Conservation (phyloP, 2,888 invertebrate genomes). For the Dasysyrphus albostriatus region DNA sequence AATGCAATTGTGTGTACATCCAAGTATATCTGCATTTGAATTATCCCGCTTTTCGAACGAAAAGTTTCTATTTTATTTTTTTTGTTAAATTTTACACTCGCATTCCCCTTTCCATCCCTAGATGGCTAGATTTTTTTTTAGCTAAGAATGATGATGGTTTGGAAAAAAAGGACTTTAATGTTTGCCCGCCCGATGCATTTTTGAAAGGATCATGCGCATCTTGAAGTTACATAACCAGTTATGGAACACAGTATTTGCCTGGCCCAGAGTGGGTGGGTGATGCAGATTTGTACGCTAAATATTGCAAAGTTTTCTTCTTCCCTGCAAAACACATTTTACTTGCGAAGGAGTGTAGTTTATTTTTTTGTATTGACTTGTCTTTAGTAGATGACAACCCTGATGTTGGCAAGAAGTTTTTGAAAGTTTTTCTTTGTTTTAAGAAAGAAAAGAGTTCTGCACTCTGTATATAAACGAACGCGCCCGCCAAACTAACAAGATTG, state of each 20-base stretch:
- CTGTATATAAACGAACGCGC: background rate
- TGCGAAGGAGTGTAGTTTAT: conserved; percentile 39
- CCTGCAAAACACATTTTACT: conserved; percentile 30
- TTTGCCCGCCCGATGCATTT: conserved; percentile 72
- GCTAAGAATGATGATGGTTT: conserved; percentile 48
- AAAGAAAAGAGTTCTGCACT: background rate
- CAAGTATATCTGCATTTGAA: conserved; percentile 28
- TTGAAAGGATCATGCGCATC: conserved; percentile 71
- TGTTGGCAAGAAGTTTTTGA: conserved; percentile 6
- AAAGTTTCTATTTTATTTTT: conserved; percentile 19
- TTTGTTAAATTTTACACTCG: background rate
- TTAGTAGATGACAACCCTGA: background rate
- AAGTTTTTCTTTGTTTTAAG: conserved; percentile 28
- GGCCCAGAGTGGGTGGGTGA: conserved; percentile 44
- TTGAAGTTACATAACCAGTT: conserved; percentile 70
- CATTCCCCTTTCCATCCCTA: conserved; percentile 1
- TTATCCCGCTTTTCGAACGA: conserved; percentile 63
- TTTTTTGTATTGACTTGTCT: conserved; percentile 2
- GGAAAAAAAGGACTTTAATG: conserved; percentile 51
- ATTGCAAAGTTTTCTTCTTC: conserved; percentile 39
- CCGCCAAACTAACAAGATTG: conserved; percentile 17
- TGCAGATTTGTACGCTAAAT: conserved; percentile 67
- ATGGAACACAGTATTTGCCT: conserved; percentile 30
- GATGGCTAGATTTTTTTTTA: conserved; percentile 16
- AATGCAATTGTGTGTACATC: conserved; percentile 28